phyloP scores from a whole-genome alignment of 2,888 invertebrate genomes.

The Drosophila pullipes region DNA sequence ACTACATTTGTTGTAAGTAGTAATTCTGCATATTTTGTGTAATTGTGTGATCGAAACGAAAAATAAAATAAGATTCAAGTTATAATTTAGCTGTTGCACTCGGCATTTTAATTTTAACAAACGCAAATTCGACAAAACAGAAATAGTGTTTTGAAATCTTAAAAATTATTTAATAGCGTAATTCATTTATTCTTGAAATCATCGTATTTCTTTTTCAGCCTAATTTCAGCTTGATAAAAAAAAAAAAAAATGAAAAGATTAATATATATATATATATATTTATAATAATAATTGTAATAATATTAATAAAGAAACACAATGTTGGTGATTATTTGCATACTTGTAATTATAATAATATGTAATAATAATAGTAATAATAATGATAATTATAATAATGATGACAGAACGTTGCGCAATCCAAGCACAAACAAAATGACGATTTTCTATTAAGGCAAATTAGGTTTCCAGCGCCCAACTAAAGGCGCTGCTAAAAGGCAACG shows the following conservation, averaged over 20 bases:
- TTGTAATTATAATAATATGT: slow-evolving; percentile 18
- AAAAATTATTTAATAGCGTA: slow-evolving; percentile 51
- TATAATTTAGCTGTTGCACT: slow-evolving; percentile 17
- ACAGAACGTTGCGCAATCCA: slow-evolving; percentile 18
- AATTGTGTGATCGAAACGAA: slow-evolving; percentile 3
- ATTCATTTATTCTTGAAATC: slow-evolving; percentile 32
- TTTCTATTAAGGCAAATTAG: slow-evolving; percentile 77
- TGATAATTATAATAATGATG: slow-evolving; percentile 28
- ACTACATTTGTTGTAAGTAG: slow-evolving; percentile 9
- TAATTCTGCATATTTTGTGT: background rate
- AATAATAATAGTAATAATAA: background rate
- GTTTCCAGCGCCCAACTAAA: slow-evolving; percentile 40
- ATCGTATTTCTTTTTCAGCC: slow-evolving; percentile 22
- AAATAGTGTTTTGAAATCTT: slow-evolving; percentile 11
- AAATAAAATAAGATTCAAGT: background rate
- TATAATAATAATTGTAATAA: slow-evolving; percentile 25
- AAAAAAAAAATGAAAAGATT: background rate
- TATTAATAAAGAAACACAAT: slow-evolving; percentile 58
- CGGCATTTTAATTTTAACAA: background rate
- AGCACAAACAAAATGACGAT: slow-evolving; percentile 45
- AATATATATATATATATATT: background rate
- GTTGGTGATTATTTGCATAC: slow-evolving; percentile 39
- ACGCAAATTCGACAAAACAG: slow-evolving; percentile 12
- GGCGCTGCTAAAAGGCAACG: slow-evolving; percentile 20
- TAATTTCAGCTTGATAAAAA: slow-evolving; percentile 36